Percentiles rank a stretch among this genome's conserved stretches.
phyloP scores from a whole-genome alignment of 2,113 vertebrate species.

The Labeo rohita region DNA sequence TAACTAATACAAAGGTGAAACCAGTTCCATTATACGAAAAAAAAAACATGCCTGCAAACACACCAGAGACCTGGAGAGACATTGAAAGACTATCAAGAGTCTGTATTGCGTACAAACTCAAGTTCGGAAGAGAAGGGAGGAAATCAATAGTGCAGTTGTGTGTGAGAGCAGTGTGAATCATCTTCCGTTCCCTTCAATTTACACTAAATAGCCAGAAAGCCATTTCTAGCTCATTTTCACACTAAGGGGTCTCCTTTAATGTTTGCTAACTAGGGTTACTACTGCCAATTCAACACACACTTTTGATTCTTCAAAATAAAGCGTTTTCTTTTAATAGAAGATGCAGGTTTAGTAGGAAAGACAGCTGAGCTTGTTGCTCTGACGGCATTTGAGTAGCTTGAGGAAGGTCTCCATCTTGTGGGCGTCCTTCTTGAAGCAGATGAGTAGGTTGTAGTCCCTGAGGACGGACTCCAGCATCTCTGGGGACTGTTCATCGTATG shows the following conservation, averaged over 20 bases:
- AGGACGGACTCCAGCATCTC: conserved; percentile 72
- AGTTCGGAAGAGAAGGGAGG: conserved; percentile 69
- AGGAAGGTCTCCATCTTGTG: conserved; percentile 80
- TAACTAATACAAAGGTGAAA: conserved; percentile 70
- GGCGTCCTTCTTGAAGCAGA: conserved; percentile 79
- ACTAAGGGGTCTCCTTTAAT: neutral
- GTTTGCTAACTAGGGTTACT: neutral
- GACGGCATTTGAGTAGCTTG: conserved; percentile 77
- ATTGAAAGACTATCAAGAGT: conserved; percentile 64
- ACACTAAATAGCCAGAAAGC: conserved; percentile 63
- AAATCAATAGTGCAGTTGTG: conserved; percentile 70
- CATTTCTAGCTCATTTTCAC: neutral
- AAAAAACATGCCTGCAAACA: conserved; percentile 59
- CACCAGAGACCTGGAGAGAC: conserved; percentile 64
- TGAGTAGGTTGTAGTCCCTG: conserved; percentile 71
- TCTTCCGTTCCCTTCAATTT: conserved; percentile 55
- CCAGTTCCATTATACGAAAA: conserved; percentile 57
- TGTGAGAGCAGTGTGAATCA: conserved; percentile 61
- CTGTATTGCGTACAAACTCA: conserved; percentile 65
- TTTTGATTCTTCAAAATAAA: neutral
- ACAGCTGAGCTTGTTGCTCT: conserved; percentile 70
- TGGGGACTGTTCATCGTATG: conserved; percentile 57
- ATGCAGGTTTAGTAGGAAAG: conserved; percentile 43
- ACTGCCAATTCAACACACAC: neutral
- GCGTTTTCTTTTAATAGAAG: neutral